Conservation (phyloP, 2,797 vertebrate genomes). For the Geotria australis region DNA sequence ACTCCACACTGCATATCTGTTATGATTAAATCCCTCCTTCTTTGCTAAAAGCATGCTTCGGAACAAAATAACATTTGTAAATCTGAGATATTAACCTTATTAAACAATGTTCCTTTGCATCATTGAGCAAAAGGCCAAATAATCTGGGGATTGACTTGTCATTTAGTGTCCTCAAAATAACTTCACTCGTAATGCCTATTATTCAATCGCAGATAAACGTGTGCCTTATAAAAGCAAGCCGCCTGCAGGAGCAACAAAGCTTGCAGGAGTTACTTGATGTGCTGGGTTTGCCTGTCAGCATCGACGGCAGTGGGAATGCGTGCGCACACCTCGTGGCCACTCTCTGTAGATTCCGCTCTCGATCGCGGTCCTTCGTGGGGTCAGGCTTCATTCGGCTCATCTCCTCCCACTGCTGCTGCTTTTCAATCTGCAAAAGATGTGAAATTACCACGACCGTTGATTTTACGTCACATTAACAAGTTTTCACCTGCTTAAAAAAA, state of each 20-base stretch:
- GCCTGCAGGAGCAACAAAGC: no score
- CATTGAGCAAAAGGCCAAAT: neutral
- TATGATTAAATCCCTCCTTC: neutral
- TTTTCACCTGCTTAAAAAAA: neutral
- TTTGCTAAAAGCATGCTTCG: neutral
- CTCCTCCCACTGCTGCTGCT: constrained; percentile 57
- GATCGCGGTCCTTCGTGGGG: constrained; percentile 35
- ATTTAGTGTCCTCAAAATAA: neutral
- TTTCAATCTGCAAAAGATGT: constrained; percentile 22
- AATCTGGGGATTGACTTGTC: neutral
- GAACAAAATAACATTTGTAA: neutral
- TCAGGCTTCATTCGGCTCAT: constrained; percentile 64
- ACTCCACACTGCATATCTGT: neutral
- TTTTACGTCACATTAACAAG: neutral
- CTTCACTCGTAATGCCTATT: no score
- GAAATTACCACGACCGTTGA: neutral
- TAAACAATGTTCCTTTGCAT: neutral
- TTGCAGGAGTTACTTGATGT: no score
- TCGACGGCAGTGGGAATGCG: neutral
- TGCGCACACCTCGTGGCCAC: constrained; percentile 48
- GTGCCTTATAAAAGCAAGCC: no score
- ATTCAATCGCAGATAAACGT: no score
- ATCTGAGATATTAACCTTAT: neutral
- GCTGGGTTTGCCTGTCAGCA: neutral
- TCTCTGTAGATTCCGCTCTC: constrained; percentile 45